A percentile compares a stretch with the other conserved stretches of the same genome.
Conservation (phyloP, 1,140 invertebrate genomes). For the Chionoecetes opilio region DNA sequence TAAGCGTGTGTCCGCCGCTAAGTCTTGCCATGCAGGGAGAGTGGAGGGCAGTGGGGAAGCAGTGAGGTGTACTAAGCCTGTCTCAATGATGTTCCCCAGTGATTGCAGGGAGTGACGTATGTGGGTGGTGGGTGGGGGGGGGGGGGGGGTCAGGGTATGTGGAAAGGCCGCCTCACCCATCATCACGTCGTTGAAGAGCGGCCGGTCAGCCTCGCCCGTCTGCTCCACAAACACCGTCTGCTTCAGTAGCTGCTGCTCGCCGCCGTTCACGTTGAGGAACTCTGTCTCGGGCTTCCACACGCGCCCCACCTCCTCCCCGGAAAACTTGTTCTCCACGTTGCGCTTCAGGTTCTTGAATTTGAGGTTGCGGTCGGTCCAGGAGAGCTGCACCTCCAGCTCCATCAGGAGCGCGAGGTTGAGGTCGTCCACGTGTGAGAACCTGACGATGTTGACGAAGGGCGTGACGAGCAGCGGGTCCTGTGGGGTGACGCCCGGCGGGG, state of each 20-base stretch:
- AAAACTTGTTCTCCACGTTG: conserved; percentile 59
- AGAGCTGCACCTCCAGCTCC: conserved; percentile 57
- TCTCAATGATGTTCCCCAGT: too few species aligned
- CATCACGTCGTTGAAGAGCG: conserved; percentile 63
- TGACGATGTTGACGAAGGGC: conserved; percentile 63
- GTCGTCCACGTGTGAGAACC: conserved; percentile 70
- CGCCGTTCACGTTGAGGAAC: conserved; percentile 66
- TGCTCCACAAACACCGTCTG: conserved; percentile 60
- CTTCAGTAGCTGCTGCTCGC: conserved; percentile 48
- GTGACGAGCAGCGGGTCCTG: conserved; percentile 54
- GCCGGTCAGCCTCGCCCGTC: conserved; percentile 44
- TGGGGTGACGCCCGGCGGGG: conserved; percentile 54
- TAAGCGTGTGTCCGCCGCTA: too few species aligned
- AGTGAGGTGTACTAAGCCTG: too few species aligned
- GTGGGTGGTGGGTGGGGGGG: too few species aligned
- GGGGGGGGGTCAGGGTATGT: too few species aligned
- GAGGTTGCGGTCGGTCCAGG: conserved; percentile 61
- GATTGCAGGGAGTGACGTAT: too few species aligned
- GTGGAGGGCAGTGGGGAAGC: too few species aligned
- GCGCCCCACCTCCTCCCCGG: conserved; percentile 31
- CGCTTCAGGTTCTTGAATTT: conserved; percentile 62
- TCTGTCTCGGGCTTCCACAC: conserved; percentile 64
- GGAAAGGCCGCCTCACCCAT: conserved; percentile 52
- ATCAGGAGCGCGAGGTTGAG: conserved; percentile 57
- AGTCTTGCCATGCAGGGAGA: too few species aligned